phyloP scores from a whole-genome alignment of 2,113 vertebrate species.

The Cynocephalus volans region DNA sequence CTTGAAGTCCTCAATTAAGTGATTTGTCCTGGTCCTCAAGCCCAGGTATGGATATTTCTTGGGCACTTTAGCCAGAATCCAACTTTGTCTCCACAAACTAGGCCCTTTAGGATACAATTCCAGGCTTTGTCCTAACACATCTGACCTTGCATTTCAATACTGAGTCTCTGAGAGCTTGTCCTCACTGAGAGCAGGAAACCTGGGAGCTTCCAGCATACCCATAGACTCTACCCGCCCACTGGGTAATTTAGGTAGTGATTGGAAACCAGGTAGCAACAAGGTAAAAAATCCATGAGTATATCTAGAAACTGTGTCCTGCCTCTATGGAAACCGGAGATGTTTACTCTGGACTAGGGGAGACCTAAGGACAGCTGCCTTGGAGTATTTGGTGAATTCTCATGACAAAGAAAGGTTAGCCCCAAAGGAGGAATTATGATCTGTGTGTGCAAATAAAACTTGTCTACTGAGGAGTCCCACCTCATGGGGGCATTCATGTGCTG shows the following conservation, averaged over 20 bases:
- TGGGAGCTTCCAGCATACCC: neutral
- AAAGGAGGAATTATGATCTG: constrained; percentile 30
- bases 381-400: neutral
- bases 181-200: neutral
- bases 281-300: neutral
- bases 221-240: neutral
- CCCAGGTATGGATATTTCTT: neutral
- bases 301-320: neutral
- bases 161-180: neutral
- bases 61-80: neutral
- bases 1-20: neutral
- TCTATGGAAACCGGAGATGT: neutral
- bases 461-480: neutral
- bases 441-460: neutral
- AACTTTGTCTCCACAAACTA: neutral
- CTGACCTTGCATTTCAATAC: neutral
- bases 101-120: neutral
- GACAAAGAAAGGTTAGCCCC: neutral
- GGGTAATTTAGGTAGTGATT: neutral
- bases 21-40: neutral
- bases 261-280: neutral
- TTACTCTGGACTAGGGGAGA: constrained; percentile 41
- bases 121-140: neutral
- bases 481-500: neutral
- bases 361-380: neutral